Conservation (phyloP, 2,797 vertebrate genomes). For the Tragopan temminckii region DNA sequence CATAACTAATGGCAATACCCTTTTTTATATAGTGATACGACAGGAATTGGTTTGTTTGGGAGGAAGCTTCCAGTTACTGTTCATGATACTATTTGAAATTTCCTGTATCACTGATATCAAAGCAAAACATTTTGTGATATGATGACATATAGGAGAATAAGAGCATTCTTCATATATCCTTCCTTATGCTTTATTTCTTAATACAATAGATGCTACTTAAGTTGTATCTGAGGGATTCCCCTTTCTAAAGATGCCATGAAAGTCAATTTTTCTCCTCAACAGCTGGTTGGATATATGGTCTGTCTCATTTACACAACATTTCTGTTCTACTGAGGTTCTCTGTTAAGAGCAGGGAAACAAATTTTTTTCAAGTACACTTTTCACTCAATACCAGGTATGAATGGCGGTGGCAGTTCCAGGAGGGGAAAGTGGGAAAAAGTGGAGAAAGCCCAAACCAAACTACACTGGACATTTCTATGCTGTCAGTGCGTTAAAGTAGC, state of each 20-base stretch:
- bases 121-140: not conserved
- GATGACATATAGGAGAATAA: not conserved
- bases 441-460: not conserved
- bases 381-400: not conserved
- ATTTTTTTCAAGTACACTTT: not conserved
- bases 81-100: not conserved
- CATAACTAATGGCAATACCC: not conserved
- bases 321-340: not conserved
- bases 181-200: not conserved
- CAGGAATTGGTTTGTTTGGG: not conserved
- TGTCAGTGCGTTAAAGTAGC: not conserved
- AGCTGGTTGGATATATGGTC: not conserved
- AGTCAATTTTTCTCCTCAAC: fast-evolving
- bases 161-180: not conserved
- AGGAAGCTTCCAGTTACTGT: not conserved
- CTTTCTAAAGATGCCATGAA: not conserved
- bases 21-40: not conserved
- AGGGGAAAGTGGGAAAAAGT: not conserved
- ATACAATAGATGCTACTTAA: not conserved
- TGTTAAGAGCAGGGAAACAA: not conserved
- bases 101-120: not conserved
- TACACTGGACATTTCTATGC: not conserved
- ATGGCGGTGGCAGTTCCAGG: not conserved
- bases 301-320: not conserved
- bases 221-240: not conserved